Conservation (phyloP, 2,113 vertebrate species). For the Equus przewalskii region DNA sequence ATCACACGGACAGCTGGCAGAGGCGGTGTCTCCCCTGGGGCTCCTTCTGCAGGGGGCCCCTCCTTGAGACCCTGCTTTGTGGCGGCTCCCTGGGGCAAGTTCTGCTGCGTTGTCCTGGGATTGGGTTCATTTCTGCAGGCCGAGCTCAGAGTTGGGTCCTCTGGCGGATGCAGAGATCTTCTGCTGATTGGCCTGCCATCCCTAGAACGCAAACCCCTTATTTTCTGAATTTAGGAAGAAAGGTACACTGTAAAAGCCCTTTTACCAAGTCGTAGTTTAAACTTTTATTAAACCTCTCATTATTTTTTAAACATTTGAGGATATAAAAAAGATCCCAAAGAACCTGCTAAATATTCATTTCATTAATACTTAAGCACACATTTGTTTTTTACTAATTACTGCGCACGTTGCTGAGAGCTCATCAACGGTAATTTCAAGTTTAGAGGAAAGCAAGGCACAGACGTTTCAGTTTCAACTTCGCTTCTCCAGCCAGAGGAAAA, state of each 20-base stretch:
- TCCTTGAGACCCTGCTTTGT: accelerated
- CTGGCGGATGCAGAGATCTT: accelerated
- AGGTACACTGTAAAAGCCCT: background rate
- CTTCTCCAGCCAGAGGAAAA: background rate
- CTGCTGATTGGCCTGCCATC: accelerated
- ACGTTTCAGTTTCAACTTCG: accelerated
- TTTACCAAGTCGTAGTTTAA: background rate
- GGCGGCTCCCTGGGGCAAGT: accelerated
- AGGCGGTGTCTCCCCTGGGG: accelerated
- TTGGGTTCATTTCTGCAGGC: background rate
- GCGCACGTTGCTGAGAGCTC: background rate
- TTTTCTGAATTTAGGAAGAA: background rate
- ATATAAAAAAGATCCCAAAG: conserved; percentile 42
- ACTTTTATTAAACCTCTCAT: conserved; percentile 60
- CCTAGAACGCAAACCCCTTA: background rate
- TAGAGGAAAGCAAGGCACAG: background rate
- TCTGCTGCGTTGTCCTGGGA: accelerated
- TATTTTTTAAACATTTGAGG: conserved; percentile 62
- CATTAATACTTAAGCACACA: conserved; percentile 62
- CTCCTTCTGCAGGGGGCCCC: accelerated
- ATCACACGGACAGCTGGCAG: accelerated
- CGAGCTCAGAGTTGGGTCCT: accelerated
- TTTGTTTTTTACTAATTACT: conserved; percentile 48
- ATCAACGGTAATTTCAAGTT: background rate
- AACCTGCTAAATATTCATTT: conserved; percentile 71